Base-by-base conservation (phyloP, 2,888 invertebrate species). In the Eumerus sabulonum region DNA sequence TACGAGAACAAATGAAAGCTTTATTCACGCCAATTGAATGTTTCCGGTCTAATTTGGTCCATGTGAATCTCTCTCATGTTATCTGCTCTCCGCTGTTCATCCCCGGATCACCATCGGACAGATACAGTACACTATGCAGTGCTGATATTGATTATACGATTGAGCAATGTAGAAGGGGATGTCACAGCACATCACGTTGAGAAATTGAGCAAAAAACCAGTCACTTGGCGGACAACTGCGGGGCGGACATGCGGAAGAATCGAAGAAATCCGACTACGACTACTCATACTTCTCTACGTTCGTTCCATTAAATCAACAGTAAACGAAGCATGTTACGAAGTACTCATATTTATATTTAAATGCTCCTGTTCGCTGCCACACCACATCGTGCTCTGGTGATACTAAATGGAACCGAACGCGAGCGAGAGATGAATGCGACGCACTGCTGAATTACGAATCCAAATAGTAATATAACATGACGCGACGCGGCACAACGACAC, bases 21-120 rank as follows among this genome's bases (percentile, higher is more conserved):
- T 74, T 64, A 79, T 79, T 79, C 73, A 79, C 70, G 79, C 74
- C 79, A 79, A 79, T 79, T 79, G 79, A 79, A 68, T 79, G 70
- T 79, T 79, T 79, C 79, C 79, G 79, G 79, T 79, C 79, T 70
- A 74, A 79, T 68, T 79, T 79, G 70, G 74, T 79, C 68, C 74
- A 79, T 79, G 51, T 74, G 79, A 68, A 54, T 74, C 68, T 68
- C 68, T 68, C 79, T 74, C 63, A 68, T 70, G 68, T 50, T 48
- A 54, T 64, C 4, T 45, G 36, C 11, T 19, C 27, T 16, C 3
- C 47, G 59, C 19, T n/a, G 35, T 14, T 18, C 13, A 1, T 14
- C 42, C 14, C 27, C 7, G 27, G n/a, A n/a, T n/a, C 27, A 27
- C 27, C 27, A 7, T 27, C 27, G 27, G 3, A 27, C 42, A 13